Conservation (phyloP, 2,888 invertebrate species). For the Neocrepidodera transversa region DNA sequence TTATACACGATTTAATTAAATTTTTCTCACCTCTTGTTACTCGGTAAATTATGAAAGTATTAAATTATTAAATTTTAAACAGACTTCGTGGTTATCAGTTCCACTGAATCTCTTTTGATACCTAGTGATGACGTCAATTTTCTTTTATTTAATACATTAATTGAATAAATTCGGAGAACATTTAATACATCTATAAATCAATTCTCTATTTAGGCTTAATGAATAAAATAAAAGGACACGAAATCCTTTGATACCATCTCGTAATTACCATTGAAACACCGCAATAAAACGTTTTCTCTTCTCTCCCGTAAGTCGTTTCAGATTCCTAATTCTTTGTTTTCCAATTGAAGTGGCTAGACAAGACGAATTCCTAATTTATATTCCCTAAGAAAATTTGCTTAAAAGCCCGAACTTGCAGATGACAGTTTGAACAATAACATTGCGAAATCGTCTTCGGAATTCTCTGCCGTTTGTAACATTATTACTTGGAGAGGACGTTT, state of each 20-base stretch:
- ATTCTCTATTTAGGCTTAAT: background rate
- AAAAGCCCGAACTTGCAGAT: slow-evolving; percentile 50
- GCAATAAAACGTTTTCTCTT: slow-evolving; percentile 9
- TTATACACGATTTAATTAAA: too few relatives aligned
- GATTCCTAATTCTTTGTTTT: slow-evolving; percentile 50
- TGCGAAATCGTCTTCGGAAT: slow-evolving; percentile 54
- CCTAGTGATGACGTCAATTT: too few relatives aligned
- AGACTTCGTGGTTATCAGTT: too few relatives aligned
- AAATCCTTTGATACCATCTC: slow-evolving; percentile 13
- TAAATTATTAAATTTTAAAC: too few relatives aligned
- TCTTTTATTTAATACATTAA: too few relatives aligned
- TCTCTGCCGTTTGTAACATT: slow-evolving; percentile 55
- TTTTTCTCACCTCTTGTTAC: too few relatives aligned
- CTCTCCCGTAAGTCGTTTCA: slow-evolving; percentile 15
- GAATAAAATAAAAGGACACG: background rate
- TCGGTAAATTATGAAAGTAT: too few relatives aligned
- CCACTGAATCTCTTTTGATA: too few relatives aligned
- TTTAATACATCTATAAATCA: too few relatives aligned
- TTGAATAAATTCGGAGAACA: too few relatives aligned
- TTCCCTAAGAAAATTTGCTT: slow-evolving; percentile 55
- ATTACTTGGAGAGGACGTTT: slow-evolving; percentile 57
- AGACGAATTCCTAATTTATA: slow-evolving; percentile 59
- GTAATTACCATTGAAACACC: slow-evolving; percentile 19
- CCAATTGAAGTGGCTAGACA: slow-evolving; percentile 51
- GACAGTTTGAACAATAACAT: slow-evolving; percentile 57